Evolutionary conservation across 2,888 invertebrate genomes (phyloP), one percentile per base, ranked within the genome.

Genomic region (Dryococelus australis): DNA sequence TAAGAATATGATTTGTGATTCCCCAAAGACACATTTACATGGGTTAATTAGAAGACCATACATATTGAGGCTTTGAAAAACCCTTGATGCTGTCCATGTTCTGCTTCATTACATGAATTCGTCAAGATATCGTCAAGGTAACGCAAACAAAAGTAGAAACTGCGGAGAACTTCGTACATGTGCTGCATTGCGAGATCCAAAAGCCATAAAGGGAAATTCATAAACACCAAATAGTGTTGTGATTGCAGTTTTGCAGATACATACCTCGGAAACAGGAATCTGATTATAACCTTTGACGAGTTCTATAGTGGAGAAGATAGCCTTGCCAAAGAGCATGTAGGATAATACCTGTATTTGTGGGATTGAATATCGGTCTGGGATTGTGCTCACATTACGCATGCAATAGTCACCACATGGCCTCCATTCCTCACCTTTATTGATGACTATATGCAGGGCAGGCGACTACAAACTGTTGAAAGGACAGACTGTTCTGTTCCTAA

Each of bases 221-320:
- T 88, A 88, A 2, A 88, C 80, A 3, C 87, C 87, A 84, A 88
- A 88, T 2, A 79, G 88, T 3, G 88, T 88, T 0, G 87, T 86
- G 3, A 88, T 87, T 12, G 85, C 85, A 8, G 83, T 87, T 78
- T 87, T 88, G 0, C 9, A 53, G 24, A 85, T 85, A 35, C 53
- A 51, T 10, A 26, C 35, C 10, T n/a, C n/a, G 9, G 9, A 12
- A 53, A 85, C 65, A 1, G 85, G 53, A 13, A 85, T 65, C 27
- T 65, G 10, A 16, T 53, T n/a, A 4, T 85, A 51, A 12, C 4
- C 65, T 13, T 27, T 8, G n/a, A 85, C 27, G 27, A 53, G 13
- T 12, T 85, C 65, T 27, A 47, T 85, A 43, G 26, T 26, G 20
- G 26, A 26, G 8, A n/a, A 47, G n/a, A 85, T 43, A n/a, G 4